Evolutionary conservation across 2,888 invertebrate genomes (phyloP).

Genomic region (Campaea margaritaria): DNA sequence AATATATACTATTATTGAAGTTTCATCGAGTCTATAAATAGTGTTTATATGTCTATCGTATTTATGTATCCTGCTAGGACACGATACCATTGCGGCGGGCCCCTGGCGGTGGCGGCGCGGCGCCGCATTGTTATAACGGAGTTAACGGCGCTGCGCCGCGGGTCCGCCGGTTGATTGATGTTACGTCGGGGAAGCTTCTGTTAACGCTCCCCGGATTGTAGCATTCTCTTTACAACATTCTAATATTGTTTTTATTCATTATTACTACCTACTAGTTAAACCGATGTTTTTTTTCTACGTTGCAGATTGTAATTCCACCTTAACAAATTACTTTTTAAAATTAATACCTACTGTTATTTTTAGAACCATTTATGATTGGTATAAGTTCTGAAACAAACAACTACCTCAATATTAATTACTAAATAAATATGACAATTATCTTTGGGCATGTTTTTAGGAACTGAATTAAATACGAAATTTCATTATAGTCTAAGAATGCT

Average conservation of each 20-base stretch:
- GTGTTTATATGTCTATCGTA: slow-evolving; percentile 62
- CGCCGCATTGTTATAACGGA: slow-evolving; percentile 10
- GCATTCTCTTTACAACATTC: slow-evolving; percentile 61
- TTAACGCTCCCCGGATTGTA: slow-evolving; percentile 68
- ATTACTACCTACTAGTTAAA: slow-evolving; percentile 49
- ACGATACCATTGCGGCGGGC: not conserved
- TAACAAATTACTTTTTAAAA: slow-evolving; percentile 61
- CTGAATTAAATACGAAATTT: slow-evolving; percentile 75
- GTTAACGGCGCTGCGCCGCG: slow-evolving; percentile 23
- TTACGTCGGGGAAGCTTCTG: slow-evolving; percentile 65
- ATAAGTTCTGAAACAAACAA: slow-evolving; percentile 85
- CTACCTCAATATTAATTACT: slow-evolving; percentile 85
- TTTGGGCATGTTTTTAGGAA: slow-evolving; percentile 84
- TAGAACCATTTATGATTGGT: slow-evolving; percentile 83
- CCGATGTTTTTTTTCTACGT: slow-evolving; percentile 54
- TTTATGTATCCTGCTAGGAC: slow-evolving; percentile 53
- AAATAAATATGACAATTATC: slow-evolving; percentile 84
- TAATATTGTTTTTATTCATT: slow-evolving; percentile 60
- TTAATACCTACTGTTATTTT: slow-evolving; percentile 77
- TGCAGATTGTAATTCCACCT: slow-evolving; percentile 57
- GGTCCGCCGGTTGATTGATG: slow-evolving; percentile 17
- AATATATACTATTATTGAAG: slow-evolving; percentile 59
- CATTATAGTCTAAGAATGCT: slow-evolving; percentile 81
- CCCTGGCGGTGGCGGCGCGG: slow-evolving; percentile 2
- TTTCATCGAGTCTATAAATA: slow-evolving; percentile 65